Percentiles rank a stretch among this genome's conserved stretches.
Conservation (phyloP, 2,797 vertebrate genomes). For the Trachurus trachurus region DNA sequence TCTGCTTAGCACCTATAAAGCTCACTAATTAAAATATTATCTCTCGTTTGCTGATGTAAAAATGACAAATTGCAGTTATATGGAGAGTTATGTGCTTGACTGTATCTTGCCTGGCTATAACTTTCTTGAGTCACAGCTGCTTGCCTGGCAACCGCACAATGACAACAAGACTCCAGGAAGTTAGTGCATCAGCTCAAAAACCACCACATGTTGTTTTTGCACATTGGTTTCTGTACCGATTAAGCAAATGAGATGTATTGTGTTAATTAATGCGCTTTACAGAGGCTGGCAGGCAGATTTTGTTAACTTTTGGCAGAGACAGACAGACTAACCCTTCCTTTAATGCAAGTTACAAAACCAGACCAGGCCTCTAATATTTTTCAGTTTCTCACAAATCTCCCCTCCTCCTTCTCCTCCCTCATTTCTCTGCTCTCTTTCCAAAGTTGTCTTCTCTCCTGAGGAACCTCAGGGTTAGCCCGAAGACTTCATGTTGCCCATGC, state of each 20-base stretch:
- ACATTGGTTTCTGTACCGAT: conserved; percentile 18
- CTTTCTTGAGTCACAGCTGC: neutral
- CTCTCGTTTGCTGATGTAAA: conserved; percentile 8
- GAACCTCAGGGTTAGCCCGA: conserved; percentile 20
- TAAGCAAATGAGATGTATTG: conserved; percentile 6
- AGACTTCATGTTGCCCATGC: conserved; percentile 21
- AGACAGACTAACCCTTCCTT: too few relatives aligned
- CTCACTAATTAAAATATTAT: conserved; percentile 3
- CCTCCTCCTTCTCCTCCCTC: too few relatives aligned
- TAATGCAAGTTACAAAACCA: neutral
- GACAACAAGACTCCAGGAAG: neutral
- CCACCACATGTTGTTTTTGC: conserved; percentile 20
- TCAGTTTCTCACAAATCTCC: conserved; percentile 10
- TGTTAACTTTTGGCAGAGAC: conserved; percentile 10
- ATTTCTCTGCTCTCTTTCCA: conserved; percentile 20
- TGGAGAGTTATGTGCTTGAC: neutral
- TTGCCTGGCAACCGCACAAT: neutral
- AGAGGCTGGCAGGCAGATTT: conserved; percentile 10
- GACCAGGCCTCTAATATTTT: neutral
- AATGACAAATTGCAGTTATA: neutral
- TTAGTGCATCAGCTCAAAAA: neutral
- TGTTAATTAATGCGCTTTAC: conserved; percentile 20
- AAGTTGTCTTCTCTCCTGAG: conserved; percentile 15
- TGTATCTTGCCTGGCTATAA: neutral
- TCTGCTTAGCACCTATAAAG: conserved; percentile 13